These are phyloP conservation scores for Eumaeus atala DNA, from an alignment of 1,140 invertebrate species.

Conservation along the genomic window DNA sequence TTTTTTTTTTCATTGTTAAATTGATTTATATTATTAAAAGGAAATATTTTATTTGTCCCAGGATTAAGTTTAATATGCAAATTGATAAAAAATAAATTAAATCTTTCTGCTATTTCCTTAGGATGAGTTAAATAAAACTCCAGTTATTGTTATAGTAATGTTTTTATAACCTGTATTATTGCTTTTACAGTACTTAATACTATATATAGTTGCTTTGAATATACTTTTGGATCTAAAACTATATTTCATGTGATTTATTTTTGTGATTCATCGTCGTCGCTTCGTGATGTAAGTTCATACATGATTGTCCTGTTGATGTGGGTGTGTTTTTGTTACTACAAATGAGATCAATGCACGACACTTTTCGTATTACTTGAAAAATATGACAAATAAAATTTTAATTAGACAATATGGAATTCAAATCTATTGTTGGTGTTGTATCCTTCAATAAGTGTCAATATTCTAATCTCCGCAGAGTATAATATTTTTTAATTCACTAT, in stretches of 20 bases:
- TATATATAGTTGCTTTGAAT: not conserved
- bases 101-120: not conserved
- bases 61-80: no score
- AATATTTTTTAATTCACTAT: conserved; percentile 13
- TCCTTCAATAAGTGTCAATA: conserved; percentile 13
- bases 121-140: not conserved
- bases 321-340: conserved; percentile 17
- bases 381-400: conserved; percentile 16
- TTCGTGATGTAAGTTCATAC: conserved; percentile 3
- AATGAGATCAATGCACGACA: conserved; percentile 21
- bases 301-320: not conserved
- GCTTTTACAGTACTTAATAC: no score
- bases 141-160: not conserved
- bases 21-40: not conserved
- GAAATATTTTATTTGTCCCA: not conserved
- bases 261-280: conserved; percentile 14
- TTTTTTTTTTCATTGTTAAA: not conserved
- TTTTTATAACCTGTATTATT: not conserved
- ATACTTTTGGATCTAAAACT: not conserved
- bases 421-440: conserved; percentile 3
- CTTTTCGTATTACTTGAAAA: conserved; percentile 13
- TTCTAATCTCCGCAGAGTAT: conserved; percentile 19
- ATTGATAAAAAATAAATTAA: conserved; percentile 4
- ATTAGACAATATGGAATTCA: conserved; percentile 12
- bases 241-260: conserved; percentile 5